Evolutionary conservation across 1,140 invertebrate species (phyloP).

Genomic region (Caerostris darwini): DNA sequence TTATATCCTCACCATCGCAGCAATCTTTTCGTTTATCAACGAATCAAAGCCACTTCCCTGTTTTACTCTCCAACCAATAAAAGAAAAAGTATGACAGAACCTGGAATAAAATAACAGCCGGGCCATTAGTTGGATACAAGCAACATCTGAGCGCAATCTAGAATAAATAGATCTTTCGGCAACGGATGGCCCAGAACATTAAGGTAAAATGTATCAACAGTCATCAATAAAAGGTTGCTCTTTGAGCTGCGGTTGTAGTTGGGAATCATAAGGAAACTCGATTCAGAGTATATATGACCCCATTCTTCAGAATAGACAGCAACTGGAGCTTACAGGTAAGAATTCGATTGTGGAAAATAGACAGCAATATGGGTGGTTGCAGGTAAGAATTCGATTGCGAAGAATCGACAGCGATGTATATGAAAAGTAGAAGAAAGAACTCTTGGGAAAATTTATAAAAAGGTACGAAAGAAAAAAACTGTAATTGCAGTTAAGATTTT

Average conservation of each 20-base stretch:
- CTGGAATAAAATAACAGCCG: constrained; percentile 70
- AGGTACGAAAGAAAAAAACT: no score
- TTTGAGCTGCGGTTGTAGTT: not conserved
- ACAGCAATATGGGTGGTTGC: not conserved
- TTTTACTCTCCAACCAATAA: not conserved
- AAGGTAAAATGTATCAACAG: constrained; percentile 76
- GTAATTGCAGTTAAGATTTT: no score
- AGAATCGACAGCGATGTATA: no score
- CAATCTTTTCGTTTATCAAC: constrained; percentile 47
- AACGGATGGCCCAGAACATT: constrained; percentile 71
- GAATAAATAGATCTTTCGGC: constrained; percentile 75
- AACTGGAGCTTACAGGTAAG: not conserved
- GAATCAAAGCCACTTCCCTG: not conserved
- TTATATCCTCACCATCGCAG: constrained; percentile 41
- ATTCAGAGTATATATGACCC: constrained; percentile 9
- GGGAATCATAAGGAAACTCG: not conserved
- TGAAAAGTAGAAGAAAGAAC: no score
- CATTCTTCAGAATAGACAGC: not conserved
- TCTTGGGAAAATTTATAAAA: no score
- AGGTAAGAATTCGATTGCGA: not conserved
- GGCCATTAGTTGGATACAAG: constrained; percentile 71
- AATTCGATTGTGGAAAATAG: not conserved
- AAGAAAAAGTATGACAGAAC: constrained; percentile 49
- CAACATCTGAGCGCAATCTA: constrained; percentile 76
- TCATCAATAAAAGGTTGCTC: constrained; percentile 69